These are phyloP conservation scores for Chrysolina oricalcia DNA, from an alignment of 2,888 invertebrate species.

Conservation along the genomic window DNA sequence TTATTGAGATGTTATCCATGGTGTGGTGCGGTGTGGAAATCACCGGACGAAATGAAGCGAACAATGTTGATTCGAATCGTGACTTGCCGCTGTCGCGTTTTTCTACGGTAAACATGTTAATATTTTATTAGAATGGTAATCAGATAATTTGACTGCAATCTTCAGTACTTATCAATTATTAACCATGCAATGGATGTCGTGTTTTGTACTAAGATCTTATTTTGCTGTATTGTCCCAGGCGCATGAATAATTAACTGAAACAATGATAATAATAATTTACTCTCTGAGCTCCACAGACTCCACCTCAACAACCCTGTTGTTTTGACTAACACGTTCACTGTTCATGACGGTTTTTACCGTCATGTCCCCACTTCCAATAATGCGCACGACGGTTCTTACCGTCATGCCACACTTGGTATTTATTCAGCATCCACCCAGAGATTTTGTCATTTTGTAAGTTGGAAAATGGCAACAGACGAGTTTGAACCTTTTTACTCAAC, in stretches of 20 bases:
- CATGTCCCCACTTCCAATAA: too few species aligned
- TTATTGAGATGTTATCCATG: not conserved
- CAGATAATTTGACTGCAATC: not conserved
- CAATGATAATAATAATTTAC: not conserved
- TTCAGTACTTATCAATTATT: not conserved
- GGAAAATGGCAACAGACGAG: too few species aligned
- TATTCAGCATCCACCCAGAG: too few species aligned
- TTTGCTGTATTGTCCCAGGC: not conserved
- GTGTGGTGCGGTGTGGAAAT: not conserved
- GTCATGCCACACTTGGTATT: too few species aligned
- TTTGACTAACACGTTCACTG: too few species aligned
- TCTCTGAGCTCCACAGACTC: too few species aligned
- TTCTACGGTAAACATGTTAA: constrained; percentile 31
- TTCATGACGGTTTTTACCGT: too few species aligned
- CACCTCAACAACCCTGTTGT: too few species aligned
- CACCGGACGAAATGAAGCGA: not conserved
- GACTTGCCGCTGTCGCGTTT: constrained; percentile 17
- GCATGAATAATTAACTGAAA: not conserved
- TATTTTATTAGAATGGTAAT: constrained; percentile 23
- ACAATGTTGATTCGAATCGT: not conserved
- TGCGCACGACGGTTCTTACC: too few species aligned
- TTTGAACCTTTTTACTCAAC: too few species aligned
- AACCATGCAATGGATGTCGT: not conserved
- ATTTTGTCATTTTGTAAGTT: too few species aligned
- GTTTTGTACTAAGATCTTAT: not conserved